Percentiles rank a stretch among this genome's conserved stretches.
Conservation (phyloP, 2,113 vertebrate genomes). For the Erythrocercus mccallii region DNA sequence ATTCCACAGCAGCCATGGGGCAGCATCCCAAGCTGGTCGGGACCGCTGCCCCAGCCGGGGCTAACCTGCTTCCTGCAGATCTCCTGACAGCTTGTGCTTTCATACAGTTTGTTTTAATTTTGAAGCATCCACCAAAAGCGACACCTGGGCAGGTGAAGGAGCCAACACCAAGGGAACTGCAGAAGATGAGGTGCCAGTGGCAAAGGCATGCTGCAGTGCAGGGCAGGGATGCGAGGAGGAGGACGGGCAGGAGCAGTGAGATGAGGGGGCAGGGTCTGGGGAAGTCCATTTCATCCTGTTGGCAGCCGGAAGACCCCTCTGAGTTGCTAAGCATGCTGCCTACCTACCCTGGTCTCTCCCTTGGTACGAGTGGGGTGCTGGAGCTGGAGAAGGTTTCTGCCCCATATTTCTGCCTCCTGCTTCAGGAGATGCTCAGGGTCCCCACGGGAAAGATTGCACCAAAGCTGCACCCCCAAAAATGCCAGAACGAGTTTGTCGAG, state of each 20-base stretch:
- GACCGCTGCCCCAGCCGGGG: neutral
- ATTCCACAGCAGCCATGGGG: neutral
- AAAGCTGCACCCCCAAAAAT: neutral
- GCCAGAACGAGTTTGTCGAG: neutral
- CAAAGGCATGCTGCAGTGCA: neutral
- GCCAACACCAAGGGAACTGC: neutral
- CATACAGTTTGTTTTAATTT: neutral
- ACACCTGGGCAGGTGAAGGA: neutral
- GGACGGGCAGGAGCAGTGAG: neutral
- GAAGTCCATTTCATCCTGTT: neutral
- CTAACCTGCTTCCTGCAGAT: neutral
- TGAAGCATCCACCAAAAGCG: neutral
- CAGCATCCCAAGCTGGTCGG: neutral
- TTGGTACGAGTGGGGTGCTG: neutral
- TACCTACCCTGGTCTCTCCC: neutral
- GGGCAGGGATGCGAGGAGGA: neutral
- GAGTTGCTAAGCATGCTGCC: neutral
- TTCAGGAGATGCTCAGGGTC: neutral
- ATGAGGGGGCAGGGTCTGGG: neutral
- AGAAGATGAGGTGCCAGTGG: neutral
- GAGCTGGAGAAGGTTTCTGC: neutral
- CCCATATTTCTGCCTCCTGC: neutral
- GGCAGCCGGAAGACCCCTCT: neutral
- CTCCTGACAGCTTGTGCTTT: neutral
- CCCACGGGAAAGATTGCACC: neutral